These are phyloP conservation scores for Anarrhichthys ocellatus DNA, from an alignment of 2,113 vertebrate genomes.

Conservation along the genomic window DNA sequence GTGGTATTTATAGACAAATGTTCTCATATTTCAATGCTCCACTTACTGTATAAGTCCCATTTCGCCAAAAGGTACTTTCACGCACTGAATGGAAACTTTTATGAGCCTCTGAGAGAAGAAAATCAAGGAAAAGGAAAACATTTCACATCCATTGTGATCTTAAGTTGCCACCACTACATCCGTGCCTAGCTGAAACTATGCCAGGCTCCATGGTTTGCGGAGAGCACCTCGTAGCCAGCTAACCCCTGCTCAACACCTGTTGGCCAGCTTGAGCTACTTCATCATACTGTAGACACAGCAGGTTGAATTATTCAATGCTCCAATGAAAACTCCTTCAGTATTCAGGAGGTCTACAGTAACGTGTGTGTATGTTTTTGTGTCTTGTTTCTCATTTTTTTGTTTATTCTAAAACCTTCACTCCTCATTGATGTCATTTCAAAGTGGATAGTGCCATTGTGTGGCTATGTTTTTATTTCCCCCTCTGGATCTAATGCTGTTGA, in stretches of 20 bases:
- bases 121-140: background rate
- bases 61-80: conserved; percentile 46
- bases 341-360: conserved; percentile 22
- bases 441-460: conserved; percentile 10
- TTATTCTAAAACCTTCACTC: conserved; percentile 33
- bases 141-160: background rate
- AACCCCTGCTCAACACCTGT: conserved; percentile 56
- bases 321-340: conserved; percentile 56
- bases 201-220: conserved; percentile 9
- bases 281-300: conserved; percentile 50
- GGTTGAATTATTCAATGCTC: conserved; percentile 70
- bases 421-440: conserved; percentile 26
- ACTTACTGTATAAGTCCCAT: conserved; percentile 50
- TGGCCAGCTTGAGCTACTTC: conserved; percentile 49
- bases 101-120: background rate
- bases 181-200: conserved; percentile 36
- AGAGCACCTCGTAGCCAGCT: conserved; percentile 3
- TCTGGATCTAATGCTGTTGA: conserved; percentile 17
- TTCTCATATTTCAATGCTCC: conserved; percentile 60
- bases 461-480: background rate
- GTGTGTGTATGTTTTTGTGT: background rate
- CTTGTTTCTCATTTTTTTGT: conserved; percentile 10
- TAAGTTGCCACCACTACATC: conserved; percentile 24
- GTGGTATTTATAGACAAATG: conserved; percentile 71
- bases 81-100: conserved; percentile 6